Conservation (phyloP, 2,888 invertebrate genomes). For the Cosmopolites sordidus region DNA sequence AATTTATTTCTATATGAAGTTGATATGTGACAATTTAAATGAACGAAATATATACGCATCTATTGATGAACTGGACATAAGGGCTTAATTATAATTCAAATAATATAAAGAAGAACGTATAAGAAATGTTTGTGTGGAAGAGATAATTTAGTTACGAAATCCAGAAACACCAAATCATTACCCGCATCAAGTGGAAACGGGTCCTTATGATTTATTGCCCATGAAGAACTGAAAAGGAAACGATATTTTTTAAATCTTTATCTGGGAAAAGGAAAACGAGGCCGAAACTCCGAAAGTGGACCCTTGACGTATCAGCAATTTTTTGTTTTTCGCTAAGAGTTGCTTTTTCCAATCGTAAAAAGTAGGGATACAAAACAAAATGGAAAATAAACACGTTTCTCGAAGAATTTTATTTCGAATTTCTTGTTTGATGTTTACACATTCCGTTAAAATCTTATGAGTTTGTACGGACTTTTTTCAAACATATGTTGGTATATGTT, state of each 20-base stretch:
- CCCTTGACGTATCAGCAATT: conserved; percentile 1
- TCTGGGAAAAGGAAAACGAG: not conserved
- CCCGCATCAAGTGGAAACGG: not conserved
- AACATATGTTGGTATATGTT: too few relatives aligned
- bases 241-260: conserved; percentile 1
- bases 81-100: too few relatives aligned
- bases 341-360: not conserved
- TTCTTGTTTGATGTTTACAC: too few relatives aligned
- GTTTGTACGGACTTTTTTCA: too few relatives aligned
- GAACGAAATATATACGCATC: too few relatives aligned
- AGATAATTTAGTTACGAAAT: not conserved
- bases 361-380: not conserved
- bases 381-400: not conserved
- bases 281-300: conserved; percentile 1
- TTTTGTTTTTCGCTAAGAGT: not conserved
- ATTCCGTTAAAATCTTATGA: too few relatives aligned
- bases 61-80: too few relatives aligned
- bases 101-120: too few relatives aligned
- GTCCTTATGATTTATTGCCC: not conserved
- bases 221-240: not conserved
- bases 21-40: too few relatives aligned
- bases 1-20: too few relatives aligned
- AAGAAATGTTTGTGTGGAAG: too few relatives aligned
- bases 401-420: too few relatives aligned
- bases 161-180: not conserved